Evolutionary conservation across 2,797 vertebrate species (phyloP).

Genomic region (Pterois miles): DNA sequence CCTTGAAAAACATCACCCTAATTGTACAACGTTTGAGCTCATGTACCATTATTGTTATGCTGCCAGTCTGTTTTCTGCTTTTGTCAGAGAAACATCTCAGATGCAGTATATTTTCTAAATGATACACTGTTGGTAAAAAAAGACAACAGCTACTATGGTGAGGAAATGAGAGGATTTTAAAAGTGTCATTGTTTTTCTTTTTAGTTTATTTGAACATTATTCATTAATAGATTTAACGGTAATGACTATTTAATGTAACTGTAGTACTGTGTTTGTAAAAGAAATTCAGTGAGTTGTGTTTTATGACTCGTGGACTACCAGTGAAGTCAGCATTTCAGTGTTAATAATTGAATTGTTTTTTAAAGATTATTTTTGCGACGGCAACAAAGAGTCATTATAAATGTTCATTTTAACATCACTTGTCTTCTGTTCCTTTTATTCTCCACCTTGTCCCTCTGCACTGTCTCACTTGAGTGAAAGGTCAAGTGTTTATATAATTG

Average conservation of each 20-base stretch:
- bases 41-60: constrained; percentile 80
- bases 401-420: constrained; percentile 91
- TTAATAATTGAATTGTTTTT: constrained; percentile 90
- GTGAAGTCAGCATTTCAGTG: constrained; percentile 87
- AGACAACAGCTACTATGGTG: constrained; percentile 77
- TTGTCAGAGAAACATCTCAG: constrained; percentile 76
- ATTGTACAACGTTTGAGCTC: constrained; percentile 72
- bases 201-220: constrained; percentile 82
- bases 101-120: constrained; percentile 82
- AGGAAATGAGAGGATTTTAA: constrained; percentile 81
- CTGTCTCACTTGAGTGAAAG: constrained; percentile 45
- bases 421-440: constrained; percentile 87
- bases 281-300: constrained; percentile 87
- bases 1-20: constrained; percentile 73
- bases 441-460: constrained; percentile 49
- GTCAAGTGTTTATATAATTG: constrained; percentile 46
- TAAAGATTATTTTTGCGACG: constrained; percentile 86
- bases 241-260: constrained; percentile 87
- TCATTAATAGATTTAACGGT: constrained; percentile 85
- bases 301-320: constrained; percentile 89
- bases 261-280: constrained; percentile 88
- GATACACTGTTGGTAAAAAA: constrained; percentile 78
- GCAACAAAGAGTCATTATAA: constrained; percentile 90
- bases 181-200: constrained; percentile 81
- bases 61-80: constrained; percentile 85